Base-by-base conservation (phyloP, 1,140 invertebrate species). In the Drosophila suzukii region DNA sequence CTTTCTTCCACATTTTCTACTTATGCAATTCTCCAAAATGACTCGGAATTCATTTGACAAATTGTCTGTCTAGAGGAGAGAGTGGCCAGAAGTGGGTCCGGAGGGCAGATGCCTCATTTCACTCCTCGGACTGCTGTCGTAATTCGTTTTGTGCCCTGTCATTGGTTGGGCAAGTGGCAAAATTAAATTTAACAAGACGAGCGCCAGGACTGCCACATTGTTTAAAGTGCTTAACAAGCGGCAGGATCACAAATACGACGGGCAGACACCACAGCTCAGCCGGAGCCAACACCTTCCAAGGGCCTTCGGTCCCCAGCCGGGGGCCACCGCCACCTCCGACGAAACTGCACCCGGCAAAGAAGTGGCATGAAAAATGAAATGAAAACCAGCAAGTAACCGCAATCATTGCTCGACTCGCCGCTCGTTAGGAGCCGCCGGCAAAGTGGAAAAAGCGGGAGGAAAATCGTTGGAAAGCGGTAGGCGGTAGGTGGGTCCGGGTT, bases 171-270 rank as follows among this genome's bases (percentile, higher is more conserved):
- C 80, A 88, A 88, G 84, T 88, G 84, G 80, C 84, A 89, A 78
- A 88, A 88, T 88, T 88, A 88, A 84, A 88, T 88, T 84, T 89
- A 88, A 88, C 83, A 88, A 89, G 44, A 54, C 53, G 73, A 65
- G 55, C 57, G 65, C 75, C 75, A 67, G 30, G 12, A 71, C 67
- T 77, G 75, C 79, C 79, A 71, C 79, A 88, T 84, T 89, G 83
- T 88, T 88, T 83, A 88, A 88, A 83, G 84, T 84, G 84, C 84
- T 75, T 89, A 89, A 89, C 84, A 89, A 89, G 79, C 67, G 62
- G 30, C 46, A 24, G 36, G n/a, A 47, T 34, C 56, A 15, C 44
- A 24, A 34, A 39, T 60, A 46, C 47, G 15, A 30, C 10, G 24
- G 39, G 20, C 34, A 5, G 50, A 56, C 30, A 58, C 50, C 56